Evolutionary conservation across 1,140 invertebrate genomes (phyloP), one percentile per base, ranked within the genome.

Genomic region (Diorhabda carinulata): DNA sequence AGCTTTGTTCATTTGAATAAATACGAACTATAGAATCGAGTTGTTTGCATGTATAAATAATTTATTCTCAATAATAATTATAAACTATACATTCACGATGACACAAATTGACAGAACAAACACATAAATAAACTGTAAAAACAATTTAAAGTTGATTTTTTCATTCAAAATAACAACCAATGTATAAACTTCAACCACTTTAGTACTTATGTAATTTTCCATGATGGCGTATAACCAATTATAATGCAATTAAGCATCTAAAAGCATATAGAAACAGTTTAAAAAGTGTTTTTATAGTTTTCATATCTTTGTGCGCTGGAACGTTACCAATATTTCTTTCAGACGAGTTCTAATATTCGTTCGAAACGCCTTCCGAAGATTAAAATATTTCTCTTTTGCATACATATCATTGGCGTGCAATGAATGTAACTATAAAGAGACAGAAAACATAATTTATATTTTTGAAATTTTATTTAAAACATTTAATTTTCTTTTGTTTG

Each of bases 291-390:
- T 8, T 52, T 6, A 52, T 6, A 52, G 42, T 67, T 70, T 57
- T 45, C 58, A 60, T 70, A 67, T 58, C 41, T 62, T 47, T 47
- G 25, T 67, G 56, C 58, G 45, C 71, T 67, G 62, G 68, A 72
- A 72, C 69, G 61, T 67, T 71, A 73, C 69, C 73, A 73, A 74
- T 73, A 73, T 73, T 73, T 74, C 70, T 73, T 72, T 66, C 69
- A 60, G 72, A 72, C 72, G 72, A 70, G 67, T 70, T 73, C 70
- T 72, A 73, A 52, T 52, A 73, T 70, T 67, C 70, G 67, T 64
- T 68, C 66, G 70, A 71, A 70, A 71, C 72, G 69, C 70, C 70
- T 72, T 58, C 68, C 67, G 68, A n/a, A 61, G 42, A 61, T 61
- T 61, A 61, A 61, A 61, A 61, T 61, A 61, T 61, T 61, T 41